Conservation (phyloP, 2,113 vertebrate genomes). For the Cynocephalus volans region DNA sequence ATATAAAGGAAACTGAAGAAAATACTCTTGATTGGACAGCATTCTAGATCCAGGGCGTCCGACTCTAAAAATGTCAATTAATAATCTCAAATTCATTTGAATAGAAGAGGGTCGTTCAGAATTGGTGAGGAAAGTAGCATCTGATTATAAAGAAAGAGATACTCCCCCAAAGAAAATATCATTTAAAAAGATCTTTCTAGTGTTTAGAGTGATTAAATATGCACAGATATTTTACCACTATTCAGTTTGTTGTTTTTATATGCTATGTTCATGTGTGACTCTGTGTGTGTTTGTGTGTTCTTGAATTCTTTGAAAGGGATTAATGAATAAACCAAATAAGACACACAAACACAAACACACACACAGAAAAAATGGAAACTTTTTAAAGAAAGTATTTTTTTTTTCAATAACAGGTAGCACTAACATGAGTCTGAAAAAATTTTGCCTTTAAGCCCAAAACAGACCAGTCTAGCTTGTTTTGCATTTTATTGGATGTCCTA, state of each 20-base stretch:
- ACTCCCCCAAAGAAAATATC: neutral
- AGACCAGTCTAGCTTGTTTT: conserved; percentile 11
- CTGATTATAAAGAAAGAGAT: conserved; percentile 40
- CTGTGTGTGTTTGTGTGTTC: neutral
- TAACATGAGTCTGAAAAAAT: conserved; percentile 35
- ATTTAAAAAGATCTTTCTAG: neutral
- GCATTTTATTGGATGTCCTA: neutral
- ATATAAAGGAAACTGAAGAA: neutral
- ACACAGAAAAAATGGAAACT: neutral
- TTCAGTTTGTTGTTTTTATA: conserved; percentile 5
- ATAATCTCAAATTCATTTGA: conserved; percentile 26
- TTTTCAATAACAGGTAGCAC: neutral
- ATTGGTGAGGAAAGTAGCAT: neutral
- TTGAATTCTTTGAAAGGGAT: neutral
- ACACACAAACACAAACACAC: neutral
- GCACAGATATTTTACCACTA: neutral
- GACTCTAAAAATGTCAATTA: neutral
- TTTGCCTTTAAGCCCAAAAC: conserved; percentile 21
- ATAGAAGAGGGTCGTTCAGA: neutral
- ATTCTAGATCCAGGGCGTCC: neutral
- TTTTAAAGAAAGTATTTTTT: neutral
- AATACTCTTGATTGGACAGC: neutral
- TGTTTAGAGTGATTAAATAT: conserved; percentile 17
- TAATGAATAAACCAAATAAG: neutral
- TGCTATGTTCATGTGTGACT: neutral